Percentiles rank a stretch among this genome's conserved stretches.
These are phyloP conservation scores for Drosophila lowei DNA, from an alignment of 1,140 invertebrate genomes.

Conservation along the genomic window DNA sequence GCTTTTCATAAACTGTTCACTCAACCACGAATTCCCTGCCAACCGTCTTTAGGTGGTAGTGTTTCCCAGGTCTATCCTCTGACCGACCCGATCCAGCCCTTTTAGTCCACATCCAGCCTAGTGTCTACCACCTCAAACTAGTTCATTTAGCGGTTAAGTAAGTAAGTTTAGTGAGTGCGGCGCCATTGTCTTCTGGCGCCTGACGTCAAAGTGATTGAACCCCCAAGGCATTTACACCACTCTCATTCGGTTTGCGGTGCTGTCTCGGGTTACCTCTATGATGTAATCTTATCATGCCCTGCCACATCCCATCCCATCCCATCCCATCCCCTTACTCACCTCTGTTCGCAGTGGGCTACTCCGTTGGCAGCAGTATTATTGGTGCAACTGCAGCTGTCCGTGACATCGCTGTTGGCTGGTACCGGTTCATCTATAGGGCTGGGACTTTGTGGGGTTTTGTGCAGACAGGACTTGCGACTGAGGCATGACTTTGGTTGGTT, in stretches of 20 bases:
- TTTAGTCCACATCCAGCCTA: slow-evolving; percentile 26
- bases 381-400: slow-evolving; percentile 33
- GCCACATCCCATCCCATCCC: not conserved
- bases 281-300: slow-evolving; percentile 36
- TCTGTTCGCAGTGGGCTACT: slow-evolving; percentile 53
- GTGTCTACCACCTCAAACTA: slow-evolving; percentile 45
- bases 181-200: slow-evolving; percentile 31
- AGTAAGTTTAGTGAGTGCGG: slow-evolving; percentile 23
- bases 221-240: slow-evolving; percentile 22
- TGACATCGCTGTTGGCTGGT: slow-evolving; percentile 28
- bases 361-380: slow-evolving; percentile 25
- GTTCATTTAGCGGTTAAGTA: slow-evolving; percentile 62
- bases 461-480: slow-evolving; percentile 77
- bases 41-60: not conserved
- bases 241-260: slow-evolving; percentile 1
- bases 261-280: slow-evolving; percentile 44
- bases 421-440: slow-evolving; percentile 36
- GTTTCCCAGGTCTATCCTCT: slow-evolving; percentile 1
- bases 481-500: slow-evolving; percentile 76
- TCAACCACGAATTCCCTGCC: slow-evolving; percentile 1
- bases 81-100: slow-evolving; percentile 20
- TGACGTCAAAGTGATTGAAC: slow-evolving; percentile 55
- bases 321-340: slow-evolving; percentile 45
- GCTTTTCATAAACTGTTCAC: too few relatives aligned
- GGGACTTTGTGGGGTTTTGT: slow-evolving; percentile 50